Conservation (phyloP, 1,140 invertebrate species). For the Helicoverpa armigera region DNA sequence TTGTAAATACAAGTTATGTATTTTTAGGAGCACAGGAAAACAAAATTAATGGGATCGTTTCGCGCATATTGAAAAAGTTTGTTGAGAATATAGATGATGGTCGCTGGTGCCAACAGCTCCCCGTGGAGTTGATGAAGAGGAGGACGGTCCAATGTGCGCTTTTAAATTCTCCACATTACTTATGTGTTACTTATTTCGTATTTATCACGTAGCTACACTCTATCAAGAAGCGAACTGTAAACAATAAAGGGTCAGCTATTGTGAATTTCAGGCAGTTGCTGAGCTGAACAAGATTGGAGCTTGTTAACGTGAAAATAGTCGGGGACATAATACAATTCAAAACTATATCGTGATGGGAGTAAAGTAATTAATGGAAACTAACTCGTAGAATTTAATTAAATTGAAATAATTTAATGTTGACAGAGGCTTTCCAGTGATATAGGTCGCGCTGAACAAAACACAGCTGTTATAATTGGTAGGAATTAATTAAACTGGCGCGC, state of each 20-base stretch:
- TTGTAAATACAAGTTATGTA: not conserved
- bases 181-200: too few species aligned
- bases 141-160: too few species aligned
- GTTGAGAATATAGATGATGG: not conserved
- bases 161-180: too few species aligned
- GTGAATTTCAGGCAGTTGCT: not conserved
- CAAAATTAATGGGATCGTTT: not conserved
- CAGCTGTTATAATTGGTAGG: slow-evolving; percentile 39
- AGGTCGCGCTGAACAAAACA: slow-evolving; percentile 30
- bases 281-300: not conserved
- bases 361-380: slow-evolving; percentile 39
- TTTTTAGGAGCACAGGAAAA: not conserved
- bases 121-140: not conserved
- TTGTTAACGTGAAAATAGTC: not conserved
- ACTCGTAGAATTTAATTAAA: slow-evolving; percentile 56
- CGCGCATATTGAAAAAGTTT: not conserved
- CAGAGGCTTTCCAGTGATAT: slow-evolving; percentile 47
- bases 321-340: slow-evolving; percentile 2
- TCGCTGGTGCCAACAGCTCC: not conserved
- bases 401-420: slow-evolving; percentile 59
- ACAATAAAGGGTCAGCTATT: not conserved
- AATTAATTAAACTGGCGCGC: slow-evolving; percentile 37
- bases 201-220: too few species aligned
- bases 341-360: slow-evolving; percentile 22
- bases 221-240: too few species aligned